Conservation (phyloP, 2,113 vertebrate genomes). For the Sakesphorus luctuosus region DNA sequence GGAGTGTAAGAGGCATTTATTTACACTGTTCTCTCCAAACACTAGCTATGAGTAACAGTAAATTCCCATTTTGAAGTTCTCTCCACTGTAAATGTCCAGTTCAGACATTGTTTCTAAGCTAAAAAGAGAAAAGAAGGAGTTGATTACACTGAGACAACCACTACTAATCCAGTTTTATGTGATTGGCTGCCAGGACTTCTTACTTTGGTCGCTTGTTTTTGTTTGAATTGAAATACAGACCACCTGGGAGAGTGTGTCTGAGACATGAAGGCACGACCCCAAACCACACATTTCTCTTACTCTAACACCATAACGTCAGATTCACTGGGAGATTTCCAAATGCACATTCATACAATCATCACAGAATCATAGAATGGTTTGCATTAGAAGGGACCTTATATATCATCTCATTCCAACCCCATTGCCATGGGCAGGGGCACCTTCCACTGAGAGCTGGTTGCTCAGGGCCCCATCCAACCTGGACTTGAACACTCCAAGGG, state of each 20-base stretch:
- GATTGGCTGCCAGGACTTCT: neutral
- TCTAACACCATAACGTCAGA: neutral
- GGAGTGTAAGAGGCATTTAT: neutral
- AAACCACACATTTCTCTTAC: neutral
- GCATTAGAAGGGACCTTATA: neutral
- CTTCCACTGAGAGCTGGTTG: neutral
- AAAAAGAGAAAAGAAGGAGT: neutral
- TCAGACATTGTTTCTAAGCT: neutral
- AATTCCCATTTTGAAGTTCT: neutral
- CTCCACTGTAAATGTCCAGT: neutral
- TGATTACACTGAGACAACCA: neutral
- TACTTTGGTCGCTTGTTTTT: conserved; percentile 17
- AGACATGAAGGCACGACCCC: neutral
- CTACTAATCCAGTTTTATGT: neutral
- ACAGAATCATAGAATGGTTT: neutral
- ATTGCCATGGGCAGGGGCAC: neutral
- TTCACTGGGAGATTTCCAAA: neutral
- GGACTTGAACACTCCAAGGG: neutral
- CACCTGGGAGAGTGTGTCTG: neutral
- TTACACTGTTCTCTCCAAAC: neutral
- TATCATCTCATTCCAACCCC: neutral
- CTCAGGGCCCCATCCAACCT: neutral
- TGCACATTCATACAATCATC: neutral
- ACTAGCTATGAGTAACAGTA: neutral
- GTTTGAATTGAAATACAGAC: neutral